A percentile compares a stretch with the other conserved stretches of the same genome.
Evolutionary conservation across 92 coral and sea anemone species (phyloP).

Genomic region (Zoanthus sociatus): DNA sequence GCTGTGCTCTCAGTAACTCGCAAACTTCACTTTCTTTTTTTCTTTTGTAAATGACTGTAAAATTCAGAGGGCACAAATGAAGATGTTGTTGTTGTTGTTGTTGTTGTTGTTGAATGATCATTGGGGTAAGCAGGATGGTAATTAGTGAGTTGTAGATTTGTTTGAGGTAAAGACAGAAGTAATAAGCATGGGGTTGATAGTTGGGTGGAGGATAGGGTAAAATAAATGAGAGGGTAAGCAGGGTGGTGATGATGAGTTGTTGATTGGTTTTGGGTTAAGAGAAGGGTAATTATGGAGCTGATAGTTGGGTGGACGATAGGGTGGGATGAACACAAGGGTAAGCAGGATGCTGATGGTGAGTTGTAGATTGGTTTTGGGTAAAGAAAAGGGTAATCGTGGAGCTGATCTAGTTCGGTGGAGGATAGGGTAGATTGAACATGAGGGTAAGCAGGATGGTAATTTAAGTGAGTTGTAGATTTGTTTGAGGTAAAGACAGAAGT

Average conservation of each 20-base stretch:
- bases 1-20: too few relatives aligned
- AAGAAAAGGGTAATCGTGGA: neutral
- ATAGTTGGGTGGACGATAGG: neutral
- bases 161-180: too few relatives aligned
- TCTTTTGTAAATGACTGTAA: too few relatives aligned
- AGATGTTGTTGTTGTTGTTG: too few relatives aligned
- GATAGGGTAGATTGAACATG: neutral
- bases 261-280: neutral
- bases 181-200: too few relatives aligned
- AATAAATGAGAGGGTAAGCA: neutral
- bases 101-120: neutral
- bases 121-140: neutral
- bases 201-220: too few relatives aligned
- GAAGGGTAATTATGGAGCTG: neutral
- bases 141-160: neutral
- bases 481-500: too few relatives aligned
- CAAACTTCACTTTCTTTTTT: too few relatives aligned
- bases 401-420: neutral
- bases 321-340: neutral
- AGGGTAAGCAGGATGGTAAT: neutral
- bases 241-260: neutral
- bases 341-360: neutral
- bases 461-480: too few relatives aligned
- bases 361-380: neutral
- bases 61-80: too few relatives aligned